Evolutionary conservation across 2,113 vertebrate species (phyloP).

Genomic region (Lanius ludovicianus): DNA sequence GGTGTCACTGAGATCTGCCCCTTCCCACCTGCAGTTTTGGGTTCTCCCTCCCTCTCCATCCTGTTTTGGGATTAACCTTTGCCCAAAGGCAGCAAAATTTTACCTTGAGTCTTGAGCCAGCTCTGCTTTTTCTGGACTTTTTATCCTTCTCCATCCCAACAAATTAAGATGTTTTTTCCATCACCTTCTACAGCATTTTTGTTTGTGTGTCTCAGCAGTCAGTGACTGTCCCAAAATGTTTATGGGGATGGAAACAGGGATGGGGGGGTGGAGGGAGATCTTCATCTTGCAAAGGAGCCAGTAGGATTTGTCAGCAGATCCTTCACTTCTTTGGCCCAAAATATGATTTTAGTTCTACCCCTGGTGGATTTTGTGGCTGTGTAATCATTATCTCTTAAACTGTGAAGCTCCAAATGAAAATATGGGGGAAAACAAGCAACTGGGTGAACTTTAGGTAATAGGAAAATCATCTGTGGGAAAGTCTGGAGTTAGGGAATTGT

Average conservation of each 20-base stretch:
- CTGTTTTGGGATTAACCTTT: neutral
- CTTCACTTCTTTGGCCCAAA: neutral
- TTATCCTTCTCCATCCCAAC: neutral
- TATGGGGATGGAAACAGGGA: neutral
- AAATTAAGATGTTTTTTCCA: neutral
- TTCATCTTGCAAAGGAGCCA: neutral
- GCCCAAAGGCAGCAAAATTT: neutral
- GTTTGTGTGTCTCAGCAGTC: neutral
- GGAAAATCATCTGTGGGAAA: neutral
- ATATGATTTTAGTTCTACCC: neutral
- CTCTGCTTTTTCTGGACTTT: neutral
- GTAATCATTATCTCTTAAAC: neutral
- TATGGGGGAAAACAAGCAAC: neutral
- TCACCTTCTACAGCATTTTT: neutral
- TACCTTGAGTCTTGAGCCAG: neutral
- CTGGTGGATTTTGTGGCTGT: neutral
- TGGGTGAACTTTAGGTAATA: neutral
- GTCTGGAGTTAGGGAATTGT: neutral
- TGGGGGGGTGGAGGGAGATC: neutral
- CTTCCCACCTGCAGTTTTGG: neutral
- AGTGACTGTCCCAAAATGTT: neutral
- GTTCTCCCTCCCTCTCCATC: neutral
- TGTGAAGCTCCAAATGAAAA: neutral
- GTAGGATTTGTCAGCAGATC: neutral
- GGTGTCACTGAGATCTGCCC: neutral